Evolutionary conservation across 2,113 vertebrate species (phyloP), one percentile per base, ranked within the genome.

Genomic region (Eubucco bourcierii): DNA sequence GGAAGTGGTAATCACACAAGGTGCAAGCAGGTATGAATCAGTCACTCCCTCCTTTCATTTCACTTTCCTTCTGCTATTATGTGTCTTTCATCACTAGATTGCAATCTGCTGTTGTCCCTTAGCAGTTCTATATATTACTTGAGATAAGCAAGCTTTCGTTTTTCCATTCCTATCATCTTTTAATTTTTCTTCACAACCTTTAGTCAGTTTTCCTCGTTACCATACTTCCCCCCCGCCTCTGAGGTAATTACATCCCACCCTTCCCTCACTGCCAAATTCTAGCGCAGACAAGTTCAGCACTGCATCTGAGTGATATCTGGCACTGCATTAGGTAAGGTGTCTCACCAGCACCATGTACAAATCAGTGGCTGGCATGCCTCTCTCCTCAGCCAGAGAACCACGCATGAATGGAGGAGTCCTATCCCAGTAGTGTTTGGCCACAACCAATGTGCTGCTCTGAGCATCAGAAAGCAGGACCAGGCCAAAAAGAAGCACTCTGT

Each of bases 211-310:
- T 58, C 9, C 12, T 59, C 21, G 2, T 47, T 63, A 78, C 44
- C 12, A 31, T 21, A 47, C 47, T 19, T 47, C 10, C 5, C 5
- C 19, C 10, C 9, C 18, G 2, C 29, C 25, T 68, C 47, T 83
- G 31, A 2, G 1, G 25, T 50, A 75, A 34, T 65, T 56, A 58
- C 19, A 56, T 2, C 7, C 29, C 0, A 0, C 60, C 53, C 47
- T 74, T 91, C n/a, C 29, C 31, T 20, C 5, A 1, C 58, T 60
- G 76, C 44, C 60, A 82, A 63, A 56, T 50, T 74, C 61, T 53
- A 70, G 67, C 25, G 72, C 39, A 74, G 82, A 60, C 39, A 64
- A 15, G 37, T 56, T 71, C 84, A 80, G 19, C 68, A 74, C 37
- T 8, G 0, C 70, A 90, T 47, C 46, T 2, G 21, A 83, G 68